Percentiles rank a stretch among this genome's conserved stretches.
These are phyloP conservation scores for Brachyhypopomus occidentalis DNA, from an alignment of 2,113 vertebrate genomes.

Conservation along the genomic window DNA sequence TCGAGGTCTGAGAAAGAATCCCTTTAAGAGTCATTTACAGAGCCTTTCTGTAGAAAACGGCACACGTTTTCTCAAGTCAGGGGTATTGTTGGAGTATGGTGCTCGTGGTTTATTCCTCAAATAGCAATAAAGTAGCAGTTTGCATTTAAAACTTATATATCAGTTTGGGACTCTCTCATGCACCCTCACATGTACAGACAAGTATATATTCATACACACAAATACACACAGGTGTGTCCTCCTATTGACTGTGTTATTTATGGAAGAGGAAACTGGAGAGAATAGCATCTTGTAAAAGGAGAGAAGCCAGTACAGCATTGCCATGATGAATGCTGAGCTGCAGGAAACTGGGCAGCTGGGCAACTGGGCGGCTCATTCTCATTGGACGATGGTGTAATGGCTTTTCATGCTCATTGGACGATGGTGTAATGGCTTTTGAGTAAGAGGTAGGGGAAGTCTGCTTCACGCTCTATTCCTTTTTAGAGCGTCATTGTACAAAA, in stretches of 20 bases:
- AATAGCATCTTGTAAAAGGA: conserved; percentile 64
- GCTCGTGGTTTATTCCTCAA: not conserved
- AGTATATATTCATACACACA: not conserved
- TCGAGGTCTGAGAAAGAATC: conserved; percentile 5
- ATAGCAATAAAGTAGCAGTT: not conserved
- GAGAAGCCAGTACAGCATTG: conserved; percentile 50
- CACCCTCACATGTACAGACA: not conserved
- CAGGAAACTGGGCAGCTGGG: conserved; percentile 9
- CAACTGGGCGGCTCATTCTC: conserved; percentile 22
- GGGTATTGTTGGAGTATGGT: not conserved
- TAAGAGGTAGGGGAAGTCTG: not conserved
- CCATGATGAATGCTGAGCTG: conserved; percentile 21
- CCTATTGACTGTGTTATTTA: conserved; percentile 44
- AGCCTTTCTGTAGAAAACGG: not conserved
- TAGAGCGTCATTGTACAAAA: not conserved
- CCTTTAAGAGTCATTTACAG: not conserved
- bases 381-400: conserved; percentile 8
- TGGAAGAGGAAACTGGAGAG: conserved; percentile 62
- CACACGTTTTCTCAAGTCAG: not conserved
- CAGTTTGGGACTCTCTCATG: conserved; percentile 10
- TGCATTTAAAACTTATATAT: conserved; percentile 22
- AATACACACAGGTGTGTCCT: conserved; percentile 68
- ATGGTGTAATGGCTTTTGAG: conserved; percentile 14
- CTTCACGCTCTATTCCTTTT: not conserved
- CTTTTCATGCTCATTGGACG: conserved; percentile 8